Evolutionary conservation across 1,140 invertebrate species (phyloP).

Genomic region (Aricia agestis): DNA sequence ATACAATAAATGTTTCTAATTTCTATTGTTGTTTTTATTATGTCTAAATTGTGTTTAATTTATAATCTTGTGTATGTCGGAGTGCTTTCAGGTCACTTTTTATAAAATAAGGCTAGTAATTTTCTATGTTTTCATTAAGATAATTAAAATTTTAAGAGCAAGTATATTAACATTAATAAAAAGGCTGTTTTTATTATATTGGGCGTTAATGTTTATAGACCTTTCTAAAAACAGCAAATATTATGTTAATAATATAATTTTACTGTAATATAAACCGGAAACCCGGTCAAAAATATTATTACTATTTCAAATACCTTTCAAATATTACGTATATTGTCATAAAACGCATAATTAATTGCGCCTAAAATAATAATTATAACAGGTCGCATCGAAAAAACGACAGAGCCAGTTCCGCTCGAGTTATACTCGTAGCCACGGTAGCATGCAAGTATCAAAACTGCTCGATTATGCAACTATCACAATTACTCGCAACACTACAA

Average conservation of each 20-base stretch:
- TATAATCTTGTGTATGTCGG: neutral
- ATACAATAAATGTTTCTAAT: neutral
- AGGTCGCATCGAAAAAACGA: neutral
- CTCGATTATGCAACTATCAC: conserved; percentile 39
- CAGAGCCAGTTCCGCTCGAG: conserved; percentile 34
- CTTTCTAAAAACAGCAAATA: no score
- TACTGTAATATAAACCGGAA: neutral
- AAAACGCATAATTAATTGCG: neutral
- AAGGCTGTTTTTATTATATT: no score
- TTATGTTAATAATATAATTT: no score
- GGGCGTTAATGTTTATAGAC: no score
- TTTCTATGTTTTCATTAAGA: neutral
- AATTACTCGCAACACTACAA: conserved; percentile 47
- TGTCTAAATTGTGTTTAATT: neutral
- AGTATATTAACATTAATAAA: no score
- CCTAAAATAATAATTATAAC: conserved; percentile 16
- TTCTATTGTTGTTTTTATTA: neutral
- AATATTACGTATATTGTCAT: neutral
- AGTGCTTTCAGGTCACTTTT: neutral
- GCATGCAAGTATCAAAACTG: conserved; percentile 32
- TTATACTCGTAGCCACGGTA: conserved; percentile 32
- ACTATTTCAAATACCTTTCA: neutral
- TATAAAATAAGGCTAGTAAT: neutral
- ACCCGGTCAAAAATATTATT: neutral
- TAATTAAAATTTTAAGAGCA: no score